A percentile compares a stretch with the other conserved stretches of the same genome.
Evolutionary conservation across 2,888 invertebrate genomes (phyloP).

Genomic region (Drosophila austrosaltans): DNA sequence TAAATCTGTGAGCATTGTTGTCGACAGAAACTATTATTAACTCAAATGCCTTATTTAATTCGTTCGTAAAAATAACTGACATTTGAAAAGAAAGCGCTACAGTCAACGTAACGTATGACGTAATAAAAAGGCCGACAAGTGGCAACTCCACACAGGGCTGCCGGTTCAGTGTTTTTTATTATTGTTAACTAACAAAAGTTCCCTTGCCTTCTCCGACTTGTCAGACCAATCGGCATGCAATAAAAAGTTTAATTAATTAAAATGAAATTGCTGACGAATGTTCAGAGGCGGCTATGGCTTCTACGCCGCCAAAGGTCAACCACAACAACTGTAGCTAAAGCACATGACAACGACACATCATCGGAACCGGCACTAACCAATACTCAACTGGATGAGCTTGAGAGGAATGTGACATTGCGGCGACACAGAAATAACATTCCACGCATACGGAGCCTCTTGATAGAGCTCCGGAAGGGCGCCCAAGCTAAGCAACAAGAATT

Average conservation of each 20-base stretch:
- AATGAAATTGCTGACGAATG: constrained; percentile 64
- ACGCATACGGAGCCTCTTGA: constrained; percentile 63
- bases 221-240: constrained; percentile 33
- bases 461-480: constrained; percentile 16
- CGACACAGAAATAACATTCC: constrained; percentile 74
- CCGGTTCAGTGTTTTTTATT: background rate
- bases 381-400: constrained; percentile 64
- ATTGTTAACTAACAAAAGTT: constrained; percentile 4
- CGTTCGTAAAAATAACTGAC: constrained; percentile 28
- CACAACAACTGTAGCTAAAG: constrained; percentile 35
- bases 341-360: constrained; percentile 30
- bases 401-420: constrained; percentile 71
- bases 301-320: constrained; percentile 53
- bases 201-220: constrained; percentile 34
- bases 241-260: constrained; percentile 53
- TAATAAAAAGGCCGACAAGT: background rate
- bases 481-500: constrained; percentile 42
- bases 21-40: constrained; percentile 33
- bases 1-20: constrained; percentile 26
- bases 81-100: background rate
- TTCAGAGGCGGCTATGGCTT: constrained; percentile 45
- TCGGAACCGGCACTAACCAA: constrained; percentile 49
- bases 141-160: constrained; percentile 17
- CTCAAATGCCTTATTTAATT: constrained; percentile 22
- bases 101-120: constrained; percentile 26